Conservation (phyloP, 2,113 vertebrate genomes). For the Harpagus bidentatus region DNA sequence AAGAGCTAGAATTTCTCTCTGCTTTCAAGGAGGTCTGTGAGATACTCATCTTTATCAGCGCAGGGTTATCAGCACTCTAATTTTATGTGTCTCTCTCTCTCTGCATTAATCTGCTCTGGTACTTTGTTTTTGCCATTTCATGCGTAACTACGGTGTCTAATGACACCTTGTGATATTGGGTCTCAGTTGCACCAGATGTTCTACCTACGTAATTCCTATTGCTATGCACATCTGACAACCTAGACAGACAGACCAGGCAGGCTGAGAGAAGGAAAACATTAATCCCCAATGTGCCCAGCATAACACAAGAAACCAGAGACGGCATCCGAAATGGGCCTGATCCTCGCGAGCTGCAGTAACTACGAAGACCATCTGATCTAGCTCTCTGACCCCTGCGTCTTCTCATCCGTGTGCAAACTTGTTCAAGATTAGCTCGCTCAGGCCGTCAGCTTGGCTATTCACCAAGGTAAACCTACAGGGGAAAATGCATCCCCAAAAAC, state of each 20-base stretch:
- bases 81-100: neutral
- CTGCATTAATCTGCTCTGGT: neutral
- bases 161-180: neutral
- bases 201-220: neutral
- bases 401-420: neutral
- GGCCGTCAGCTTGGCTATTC: neutral
- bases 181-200: neutral
- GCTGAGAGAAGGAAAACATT: neutral
- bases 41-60: neutral
- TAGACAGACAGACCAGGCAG: neutral
- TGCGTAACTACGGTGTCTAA: neutral
- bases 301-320: neutral
- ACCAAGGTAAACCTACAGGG: neutral
- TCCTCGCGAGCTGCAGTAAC: accelerated
- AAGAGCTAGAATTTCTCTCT: neutral
- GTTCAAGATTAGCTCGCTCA: neutral
- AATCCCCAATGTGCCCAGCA: accelerated
- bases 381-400: neutral
- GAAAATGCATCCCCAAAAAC: neutral
- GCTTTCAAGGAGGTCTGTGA: neutral
- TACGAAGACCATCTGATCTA: neutral
- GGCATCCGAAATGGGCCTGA: neutral
- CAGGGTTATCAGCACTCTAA: neutral
- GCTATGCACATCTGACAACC: neutral
- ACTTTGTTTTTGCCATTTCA: neutral